Evolutionary conservation across 2,113 vertebrate genomes (phyloP), one percentile per base, ranked within the genome.

Genomic region (Calyptommatus sinebrachiatus): DNA sequence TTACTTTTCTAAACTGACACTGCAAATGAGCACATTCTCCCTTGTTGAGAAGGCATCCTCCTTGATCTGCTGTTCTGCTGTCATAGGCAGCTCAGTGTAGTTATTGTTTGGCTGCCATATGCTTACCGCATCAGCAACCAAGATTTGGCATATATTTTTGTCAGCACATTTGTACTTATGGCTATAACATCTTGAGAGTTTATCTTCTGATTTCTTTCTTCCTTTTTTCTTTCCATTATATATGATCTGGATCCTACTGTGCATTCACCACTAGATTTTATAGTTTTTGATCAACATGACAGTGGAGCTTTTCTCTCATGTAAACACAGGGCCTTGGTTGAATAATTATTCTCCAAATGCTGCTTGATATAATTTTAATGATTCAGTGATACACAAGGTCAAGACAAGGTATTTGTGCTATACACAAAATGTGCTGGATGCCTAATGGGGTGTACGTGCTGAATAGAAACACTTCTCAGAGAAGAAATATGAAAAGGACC

Each of bases 381-480:
- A 46, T n/a, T 60, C 2, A 21, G 14, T 1, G 71, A 48, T 63
- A 77, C 22, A 74, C 74, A 41, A 60, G 77, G 31, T 66, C 74
- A 53, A 9, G 53, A 62, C 66, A 11, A 22, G 45, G 46, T 22
- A 62, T 28, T 45, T 8, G 63, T 62, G 24, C 16, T 45, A 31
- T 71, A 48, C 60, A 82, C 65, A 81, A 79, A 74, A 71, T 1
- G 2, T 35, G 46, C 35, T 71, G 26, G 26, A 77, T 26, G 2
- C 50, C 69, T 77, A 50, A 48, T 35, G 24, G 66, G 60, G 29
- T 41, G 83, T 79, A 79, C 7, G n/a, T 29, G 21, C 46, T 48
- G 41, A 79, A 76, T 18, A 24, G 61, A 75, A 78, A 67, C 35
- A 69, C 65, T 61, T 62, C 76, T 71, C 20, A 53, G 62, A 61